Evolutionary conservation across 1,140 invertebrate genomes (phyloP).

Genomic region (Drosophila ohnishii): DNA sequence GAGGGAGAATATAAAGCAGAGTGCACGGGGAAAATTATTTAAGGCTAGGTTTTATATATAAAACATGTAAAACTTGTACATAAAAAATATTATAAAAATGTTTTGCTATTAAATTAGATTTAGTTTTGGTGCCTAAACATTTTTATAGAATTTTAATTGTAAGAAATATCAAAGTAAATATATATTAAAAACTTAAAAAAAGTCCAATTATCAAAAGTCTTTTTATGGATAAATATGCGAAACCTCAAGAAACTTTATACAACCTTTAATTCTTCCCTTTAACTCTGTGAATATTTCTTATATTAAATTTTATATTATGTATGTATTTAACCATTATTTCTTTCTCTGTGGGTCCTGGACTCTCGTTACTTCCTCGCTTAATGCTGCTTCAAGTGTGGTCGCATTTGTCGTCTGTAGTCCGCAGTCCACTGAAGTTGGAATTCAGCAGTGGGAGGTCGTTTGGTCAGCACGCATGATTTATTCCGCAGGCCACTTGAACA

Average conservation of each 20-base stretch:
- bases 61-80: too few species aligned
- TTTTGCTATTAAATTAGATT: too few species aligned
- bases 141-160: background rate
- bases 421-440: constrained; percentile 17
- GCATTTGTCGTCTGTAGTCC: constrained; percentile 28
- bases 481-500: constrained; percentile 45
- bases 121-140: background rate
- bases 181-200: background rate
- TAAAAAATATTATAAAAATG: too few species aligned
- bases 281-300: too few species aligned
- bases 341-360: constrained; percentile 16
- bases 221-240: background rate
- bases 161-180: too few species aligned
- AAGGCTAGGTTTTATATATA: too few species aligned
- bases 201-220: background rate
- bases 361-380: constrained; percentile 43
- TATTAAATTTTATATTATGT: too few species aligned
- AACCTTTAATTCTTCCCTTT: too few species aligned
- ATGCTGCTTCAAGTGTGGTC: constrained; percentile 66
- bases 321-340: too few species aligned
- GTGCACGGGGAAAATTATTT: background rate
- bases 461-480: constrained; percentile 60
- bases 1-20: background rate
- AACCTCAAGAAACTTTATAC: background rate
- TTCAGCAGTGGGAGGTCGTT: constrained; percentile 62